These are phyloP conservation scores for Pygmarrhopalites habei DNA, from an alignment of 1,140 invertebrate genomes.

Conservation along the genomic window DNA sequence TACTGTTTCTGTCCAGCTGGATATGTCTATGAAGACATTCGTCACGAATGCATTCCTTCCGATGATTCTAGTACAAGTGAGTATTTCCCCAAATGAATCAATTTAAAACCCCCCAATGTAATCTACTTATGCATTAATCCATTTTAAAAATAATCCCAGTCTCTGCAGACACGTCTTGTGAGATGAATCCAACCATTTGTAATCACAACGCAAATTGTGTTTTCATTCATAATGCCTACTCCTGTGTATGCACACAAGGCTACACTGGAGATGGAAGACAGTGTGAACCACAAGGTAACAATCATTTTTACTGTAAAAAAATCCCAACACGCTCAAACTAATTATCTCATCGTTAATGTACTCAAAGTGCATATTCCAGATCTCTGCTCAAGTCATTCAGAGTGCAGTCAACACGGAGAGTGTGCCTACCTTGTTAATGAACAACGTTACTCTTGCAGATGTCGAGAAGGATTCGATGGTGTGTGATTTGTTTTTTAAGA, in stretches of 20 bases:
- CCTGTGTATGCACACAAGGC: slow-evolving; percentile 70
- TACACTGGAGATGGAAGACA: slow-evolving; percentile 69
- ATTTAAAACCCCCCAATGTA: no score
- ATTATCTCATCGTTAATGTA: no score
- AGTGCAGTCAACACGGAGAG: slow-evolving; percentile 67
- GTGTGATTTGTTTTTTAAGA: no score
- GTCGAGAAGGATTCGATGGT: slow-evolving; percentile 56
- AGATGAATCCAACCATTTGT: slow-evolving; percentile 57
- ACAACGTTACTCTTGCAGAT: slow-evolving; percentile 61
- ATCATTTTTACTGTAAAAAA: slow-evolving; percentile 3
- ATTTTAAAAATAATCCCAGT: not conserved
- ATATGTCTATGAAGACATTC: slow-evolving; percentile 41
- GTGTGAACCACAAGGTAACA: slow-evolving; percentile 55
- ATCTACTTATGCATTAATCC: slow-evolving; percentile 35
- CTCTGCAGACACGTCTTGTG: slow-evolving; percentile 30
- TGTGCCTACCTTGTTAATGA: slow-evolving; percentile 57
- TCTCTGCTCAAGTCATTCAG: slow-evolving; percentile 58
- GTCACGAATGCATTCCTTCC: slow-evolving; percentile 45
- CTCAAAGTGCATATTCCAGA: slow-evolving; percentile 44
- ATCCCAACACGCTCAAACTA: no score
- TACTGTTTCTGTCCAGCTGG: slow-evolving; percentile 52
- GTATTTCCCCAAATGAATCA: no score
- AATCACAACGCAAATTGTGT: slow-evolving; percentile 65
- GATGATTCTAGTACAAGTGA: slow-evolving; percentile 39
- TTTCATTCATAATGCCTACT: slow-evolving; percentile 55